Base-by-base conservation (phyloP, 2,113 vertebrate genomes). In the Albula glossodonta region DNA sequence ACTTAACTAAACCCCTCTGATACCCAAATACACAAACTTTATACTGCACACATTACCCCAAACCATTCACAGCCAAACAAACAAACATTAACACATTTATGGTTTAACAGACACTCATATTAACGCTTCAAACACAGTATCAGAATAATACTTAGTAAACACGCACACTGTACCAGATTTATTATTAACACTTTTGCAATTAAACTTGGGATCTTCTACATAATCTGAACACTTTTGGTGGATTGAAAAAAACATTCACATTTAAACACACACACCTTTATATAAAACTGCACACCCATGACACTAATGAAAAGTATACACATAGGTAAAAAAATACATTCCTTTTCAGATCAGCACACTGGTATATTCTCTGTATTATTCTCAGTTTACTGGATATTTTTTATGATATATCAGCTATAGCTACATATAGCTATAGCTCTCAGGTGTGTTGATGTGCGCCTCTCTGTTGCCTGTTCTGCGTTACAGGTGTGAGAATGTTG, bases 401-500 rank as follows among this genome's bases (percentile, higher is more conserved):
- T 74, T 49, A 41, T 74, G 41, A 9, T 81, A 12, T 51, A 22
- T 2, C 41, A 5, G 25, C 2, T 85, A 17, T 85, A 17, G 87
- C 77, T 90, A 8, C 81, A 3, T 85, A 17, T 85, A 17, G 87
- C 77, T 90, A 8, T 83, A 31, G 63, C 31, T 81, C 51, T 11
- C 31, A 41, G 63, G 80, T 48, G 66, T 83, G 31, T 19, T 52
- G 22, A 25, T 12, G 15, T 70, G 4, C 53, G 10, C 22, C 31
- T 25, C 11, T 15, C 5, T 82, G 50, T 70, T 1, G 2, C 87
- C 25, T 15, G 2, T 89, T 19, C 49, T 88, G n/a, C 1, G 49
- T 19, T 5, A 12, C 91, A 99, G 98, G 98, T 6, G 96, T 99
- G 86, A 93, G 98, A 15, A 93, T 99, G 89, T 90, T 99, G 87